Evolutionary conservation across 2,797 vertebrate species (phyloP), one percentile per base, ranked within the genome.

Genomic region (Mycteria americana): DNA sequence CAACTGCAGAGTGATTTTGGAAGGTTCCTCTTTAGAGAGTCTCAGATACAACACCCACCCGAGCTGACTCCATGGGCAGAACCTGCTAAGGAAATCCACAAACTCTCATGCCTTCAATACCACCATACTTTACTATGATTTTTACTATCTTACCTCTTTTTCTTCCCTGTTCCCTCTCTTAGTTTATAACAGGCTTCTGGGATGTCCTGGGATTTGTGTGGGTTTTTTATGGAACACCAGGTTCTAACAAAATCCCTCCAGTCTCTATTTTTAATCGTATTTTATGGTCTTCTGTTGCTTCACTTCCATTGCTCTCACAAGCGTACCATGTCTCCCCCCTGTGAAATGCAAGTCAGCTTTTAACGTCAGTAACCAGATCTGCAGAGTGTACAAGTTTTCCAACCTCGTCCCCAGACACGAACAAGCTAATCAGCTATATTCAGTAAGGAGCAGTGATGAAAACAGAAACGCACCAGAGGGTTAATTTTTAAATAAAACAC

Each of bases 261-360:
- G 81, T 88, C 67, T 93, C 90, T 88, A 53, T 76, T 93, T 92
- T 94, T 83, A 89, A 95, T 96, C 86, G 69, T 88, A 35, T 96
- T 95, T 85, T 79, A 77, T 87, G 83, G 51, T 84, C 65, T 95
- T 93, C 54, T 59, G 31, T n/a, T 84, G 53, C 60, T 88, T 43
- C 63, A n/a, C 77, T 94, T 60, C 68, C 56, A 28, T 83, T 95
- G 46, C 62, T 82, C 54, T 95, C 91, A 57, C 46, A 91, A 93
- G 60, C 1, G 0, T 25, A 79, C 51, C 11, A 33, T 35, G 50
- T 63, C 88, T 72, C 41, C 86, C 88, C 33, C 39, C 64, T 56
- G 60, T 91, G 91, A 94, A 87, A 90, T 30, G 69, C 74, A 91
- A 97, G 97, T 85, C 67, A 91, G 87, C 89, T 73, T 94, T 95